Base-by-base conservation (phyloP, 2,888 invertebrate genomes). In the Arenicola marina region DNA sequence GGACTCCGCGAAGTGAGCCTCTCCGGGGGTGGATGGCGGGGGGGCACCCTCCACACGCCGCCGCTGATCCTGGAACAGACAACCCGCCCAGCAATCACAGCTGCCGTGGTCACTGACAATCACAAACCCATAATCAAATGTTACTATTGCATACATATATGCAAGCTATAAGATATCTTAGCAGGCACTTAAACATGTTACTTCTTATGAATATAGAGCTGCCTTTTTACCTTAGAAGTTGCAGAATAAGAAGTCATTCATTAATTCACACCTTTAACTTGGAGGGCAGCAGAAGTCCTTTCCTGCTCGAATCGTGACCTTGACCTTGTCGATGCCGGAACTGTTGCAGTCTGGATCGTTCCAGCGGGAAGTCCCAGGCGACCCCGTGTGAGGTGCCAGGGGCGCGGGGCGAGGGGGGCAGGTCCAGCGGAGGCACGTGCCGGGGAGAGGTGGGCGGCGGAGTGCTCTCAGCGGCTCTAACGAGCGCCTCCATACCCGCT, bases 331-430 rank as follows among this genome's bases (percentile, higher is more conserved):
- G n/a, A n/a, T n/a, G n/a, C n/a, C n/a, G 11, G 7, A 11, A 48
- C 26, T 48, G 48, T 24, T 48, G 48, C 7, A 48, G 48, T 48
- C 24, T 24, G 24, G 48, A 24, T 48, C 24, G 11, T 48, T 48
- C 48, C 48, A 48, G 26, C 7, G 48, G 48, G 48, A n/a, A 48
- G 11, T 48, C 48, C 48, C 48, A 48, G 26, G 48, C 48, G 7
- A 48, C 48, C 15, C 48, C 48, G 7, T 48, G 11, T 48, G 26
- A 24, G 11, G 48, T 48, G 7, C 48, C 24, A n/a, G 48, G 15
- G 11, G 48, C 24, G 7, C 48, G 11, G 7, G 48, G 15, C 7
- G 48, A n/a, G 7, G 15, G n/a, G 24, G 48, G 48, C 48, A 48
- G 48, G 7, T 48, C 48, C 15, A 48, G 48, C 11, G 18, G 48